These are phyloP conservation scores for Vulpes ferrilata DNA, from an alignment of 2,113 vertebrate genomes.

Conservation along the genomic window DNA sequence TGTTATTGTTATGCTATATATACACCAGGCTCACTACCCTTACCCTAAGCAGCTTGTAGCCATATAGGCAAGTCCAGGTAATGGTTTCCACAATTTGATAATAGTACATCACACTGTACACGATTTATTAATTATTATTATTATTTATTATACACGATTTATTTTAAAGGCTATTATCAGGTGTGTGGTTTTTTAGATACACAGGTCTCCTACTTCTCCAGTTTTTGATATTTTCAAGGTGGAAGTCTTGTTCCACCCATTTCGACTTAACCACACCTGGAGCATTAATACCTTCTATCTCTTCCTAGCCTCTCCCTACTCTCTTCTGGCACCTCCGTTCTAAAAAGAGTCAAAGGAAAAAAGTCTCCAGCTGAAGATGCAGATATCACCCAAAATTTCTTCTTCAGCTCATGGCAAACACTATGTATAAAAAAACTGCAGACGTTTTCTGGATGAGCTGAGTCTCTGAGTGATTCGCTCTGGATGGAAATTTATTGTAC, in stretches of 20 bases:
- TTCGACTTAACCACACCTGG: background rate
- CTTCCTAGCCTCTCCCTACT: background rate
- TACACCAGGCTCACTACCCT: background rate
- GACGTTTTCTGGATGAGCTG: conserved; percentile 74
- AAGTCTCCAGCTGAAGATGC: conserved; percentile 19
- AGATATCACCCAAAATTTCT: conserved; percentile 64
- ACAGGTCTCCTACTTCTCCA: background rate
- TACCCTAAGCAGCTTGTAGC: background rate
- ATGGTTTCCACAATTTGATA: background rate
- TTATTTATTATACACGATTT: too few species aligned
- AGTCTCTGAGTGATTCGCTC: conserved; percentile 63
- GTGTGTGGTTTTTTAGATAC: background rate
- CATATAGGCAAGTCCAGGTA: background rate
- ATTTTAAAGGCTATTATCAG: background rate
- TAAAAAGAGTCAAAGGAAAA: conserved; percentile 59
- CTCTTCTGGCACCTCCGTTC: background rate
- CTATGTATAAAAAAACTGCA: conserved; percentile 52
- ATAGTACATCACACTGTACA: background rate
- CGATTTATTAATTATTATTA: too few species aligned
- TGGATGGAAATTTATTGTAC: conserved; percentile 83
- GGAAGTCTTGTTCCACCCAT: background rate
- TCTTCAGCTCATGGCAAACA: conserved; percentile 72
- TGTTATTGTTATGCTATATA: background rate
- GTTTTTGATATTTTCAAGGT: background rate
- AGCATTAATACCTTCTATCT: background rate